Conservation (phyloP, 2,888 invertebrate species). For the Eristalinus sepulchralis region DNA sequence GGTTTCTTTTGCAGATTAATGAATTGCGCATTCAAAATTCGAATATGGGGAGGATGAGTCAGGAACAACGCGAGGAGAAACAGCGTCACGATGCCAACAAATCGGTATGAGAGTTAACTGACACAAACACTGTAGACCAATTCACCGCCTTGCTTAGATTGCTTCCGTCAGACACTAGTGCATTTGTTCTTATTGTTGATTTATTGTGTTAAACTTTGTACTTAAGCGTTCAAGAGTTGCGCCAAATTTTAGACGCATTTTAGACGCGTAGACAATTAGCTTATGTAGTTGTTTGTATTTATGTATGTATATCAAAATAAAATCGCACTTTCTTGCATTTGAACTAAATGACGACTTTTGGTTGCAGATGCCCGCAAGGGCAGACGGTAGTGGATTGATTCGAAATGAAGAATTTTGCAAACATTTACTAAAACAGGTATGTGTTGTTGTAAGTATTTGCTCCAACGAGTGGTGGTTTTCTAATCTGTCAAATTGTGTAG, state of each 20-base stretch:
- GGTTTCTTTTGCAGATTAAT: conserved; percentile 3
- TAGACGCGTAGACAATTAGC: background rate
- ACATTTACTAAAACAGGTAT: conserved; percentile 41
- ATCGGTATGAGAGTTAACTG: conserved; percentile 49
- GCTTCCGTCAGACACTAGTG: background rate
- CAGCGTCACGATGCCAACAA: conserved; percentile 32
- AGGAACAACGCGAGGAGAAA: conserved; percentile 3
- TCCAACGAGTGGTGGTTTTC: too few relatives aligned
- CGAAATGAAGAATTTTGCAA: conserved; percentile 55
- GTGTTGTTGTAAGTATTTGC: background rate
- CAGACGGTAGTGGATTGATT: conserved; percentile 18
- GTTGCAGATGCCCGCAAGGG: conserved; percentile 36
- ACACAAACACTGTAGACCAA: background rate
- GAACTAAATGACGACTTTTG: conserved; percentile 6
- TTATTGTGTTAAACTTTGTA: background rate
- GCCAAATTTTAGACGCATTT: background rate
- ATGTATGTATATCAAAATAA: conserved; percentile 8
- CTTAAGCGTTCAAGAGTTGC: background rate
- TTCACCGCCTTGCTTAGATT: conserved; percentile 1
- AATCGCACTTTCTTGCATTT: background rate
- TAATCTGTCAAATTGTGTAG: too few relatives aligned
- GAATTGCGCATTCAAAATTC: conserved; percentile 21
- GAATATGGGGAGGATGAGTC: background rate
- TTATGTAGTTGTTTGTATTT: background rate
- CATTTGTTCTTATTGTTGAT: conserved; percentile 1